Evolutionary conservation across 1,140 invertebrate species (phyloP), one percentile per base, ranked within the genome.

Genomic region (Amphibalanus amphitrite): DNA sequence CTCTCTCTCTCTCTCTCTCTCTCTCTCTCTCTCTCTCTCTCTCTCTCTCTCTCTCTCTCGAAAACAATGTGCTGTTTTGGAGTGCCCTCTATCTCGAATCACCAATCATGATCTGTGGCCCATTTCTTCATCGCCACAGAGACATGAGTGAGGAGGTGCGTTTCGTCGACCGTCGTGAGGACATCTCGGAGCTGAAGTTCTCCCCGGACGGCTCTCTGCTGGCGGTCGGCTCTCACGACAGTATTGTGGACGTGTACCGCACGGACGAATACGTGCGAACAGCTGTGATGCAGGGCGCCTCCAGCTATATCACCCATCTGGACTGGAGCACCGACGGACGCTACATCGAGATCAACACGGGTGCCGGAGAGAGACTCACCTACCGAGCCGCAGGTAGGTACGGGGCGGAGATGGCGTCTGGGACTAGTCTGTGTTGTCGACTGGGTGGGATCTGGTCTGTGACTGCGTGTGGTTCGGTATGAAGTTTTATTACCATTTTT

Each of bases 191-290:
- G 59, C 70, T 75, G 47, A 74, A 72, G 67, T 75, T 71, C 33
- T 75, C 75, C 3, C 75, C 75, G 17, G 47, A 65, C 67, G 75
- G 75, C 17, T n/a, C 23, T 0, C 29, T 70, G 8, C 71, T 75
- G 6, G 75, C 75, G 25, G 75, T 75, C 29, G 74, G 72, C 33
- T 75, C 75, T 38, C 74, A 75, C 71, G 75, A 74, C 68, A 73
- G 71, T 28, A 73, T 73, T 67, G 74, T 75, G n/a, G 74, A 75
- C 69, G 70, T 75, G 6, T 75, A 75, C 70, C 28, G 28, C 20
- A 72, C 73, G n/a, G 68, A 67, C 25, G 29, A 59, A 0, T 75
- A 75, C 69, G 64, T 71, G 38, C 69, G 72, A 1, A 30, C 65
- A 28, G n/a, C 69, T 10, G 69, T 69, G 28, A 70, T 75, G n/a